Percentiles rank a stretch among this genome's conserved stretches.
Conservation (phyloP, 2,888 invertebrate species). For the Aleiodes testaceus region DNA sequence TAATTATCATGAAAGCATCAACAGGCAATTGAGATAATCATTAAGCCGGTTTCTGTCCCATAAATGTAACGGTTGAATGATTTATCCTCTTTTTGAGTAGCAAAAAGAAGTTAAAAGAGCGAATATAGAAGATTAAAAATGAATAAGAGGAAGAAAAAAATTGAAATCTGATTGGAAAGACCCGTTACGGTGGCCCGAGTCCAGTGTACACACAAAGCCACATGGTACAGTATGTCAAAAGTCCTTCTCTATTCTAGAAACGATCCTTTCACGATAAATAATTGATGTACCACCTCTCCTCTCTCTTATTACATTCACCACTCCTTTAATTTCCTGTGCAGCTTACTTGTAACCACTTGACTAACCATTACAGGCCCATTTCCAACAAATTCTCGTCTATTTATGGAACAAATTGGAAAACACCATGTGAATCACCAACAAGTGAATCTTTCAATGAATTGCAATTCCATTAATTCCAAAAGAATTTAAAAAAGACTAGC, state of each 20-base stretch:
- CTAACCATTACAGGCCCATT: constrained; percentile 4
- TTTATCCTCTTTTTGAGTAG: not conserved
- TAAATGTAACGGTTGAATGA: constrained; percentile 18
- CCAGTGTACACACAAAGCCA: constrained; percentile 52
- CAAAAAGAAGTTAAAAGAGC: no score
- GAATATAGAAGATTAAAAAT: constrained; percentile 19
- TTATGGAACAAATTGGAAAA: constrained; percentile 32
- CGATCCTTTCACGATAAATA: constrained; percentile 50
- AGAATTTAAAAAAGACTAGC: not conserved
- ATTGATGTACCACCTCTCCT: constrained; percentile 45
- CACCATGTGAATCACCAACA: constrained; percentile 36
- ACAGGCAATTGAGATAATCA: constrained; percentile 1
- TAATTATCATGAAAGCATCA: not conserved
- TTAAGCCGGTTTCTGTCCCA: not conserved
- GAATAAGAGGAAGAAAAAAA: constrained; percentile 2
- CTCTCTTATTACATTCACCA: constrained; percentile 15
- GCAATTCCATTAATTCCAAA: not conserved
- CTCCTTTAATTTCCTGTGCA: constrained; percentile 28
- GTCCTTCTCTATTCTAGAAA: constrained; percentile 39
- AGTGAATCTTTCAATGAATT: constrained; percentile 7
- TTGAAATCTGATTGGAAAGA: constrained; percentile 49
- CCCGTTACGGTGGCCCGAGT: constrained; percentile 67
- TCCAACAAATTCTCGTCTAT: constrained; percentile 32
- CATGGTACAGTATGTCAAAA: constrained; percentile 30
- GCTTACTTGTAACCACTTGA: constrained; percentile 19